Percentiles rank a stretch among this genome's conserved stretches.
These are phyloP conservation scores for Cassiopea andromeda DNA, from an alignment of 30 jellyfish, hydroid and myxozoan genomes.

Conservation along the genomic window DNA sequence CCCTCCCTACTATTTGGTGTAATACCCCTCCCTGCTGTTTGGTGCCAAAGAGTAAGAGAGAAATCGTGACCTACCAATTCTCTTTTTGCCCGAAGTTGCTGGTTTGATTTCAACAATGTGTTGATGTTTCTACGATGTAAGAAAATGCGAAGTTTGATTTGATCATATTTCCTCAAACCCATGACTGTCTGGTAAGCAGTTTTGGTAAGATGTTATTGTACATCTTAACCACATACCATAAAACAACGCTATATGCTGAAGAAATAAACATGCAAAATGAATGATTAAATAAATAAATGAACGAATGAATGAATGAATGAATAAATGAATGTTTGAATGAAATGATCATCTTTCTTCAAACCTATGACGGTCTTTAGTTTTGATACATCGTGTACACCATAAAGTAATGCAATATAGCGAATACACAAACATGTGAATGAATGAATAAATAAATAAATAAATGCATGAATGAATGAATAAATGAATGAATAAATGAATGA, in stretches of 20 bases:
- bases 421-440: not conserved
- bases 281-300: not conserved
- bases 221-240: no score
- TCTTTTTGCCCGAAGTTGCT: conserved; percentile 42
- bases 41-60: not conserved
- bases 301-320: not conserved
- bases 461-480: not conserved
- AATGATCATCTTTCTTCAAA: no score
- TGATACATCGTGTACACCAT: not conserved
- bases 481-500: no score
- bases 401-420: not conserved
- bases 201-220: no score
- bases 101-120: conserved; percentile 68
- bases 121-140: conserved; percentile 40
- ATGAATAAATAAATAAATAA: not conserved
- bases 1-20: no score
- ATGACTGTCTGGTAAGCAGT: no score
- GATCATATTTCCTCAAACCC: no score
- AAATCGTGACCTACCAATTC: not conserved
- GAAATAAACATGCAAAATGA: not conserved
- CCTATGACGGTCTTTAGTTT: no score
- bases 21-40: no score
- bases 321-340: not conserved
- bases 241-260: no score
- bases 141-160: not conserved